Conservation (phyloP, 2,797 vertebrate genomes). For the Synaphobranchus kaupii region DNA sequence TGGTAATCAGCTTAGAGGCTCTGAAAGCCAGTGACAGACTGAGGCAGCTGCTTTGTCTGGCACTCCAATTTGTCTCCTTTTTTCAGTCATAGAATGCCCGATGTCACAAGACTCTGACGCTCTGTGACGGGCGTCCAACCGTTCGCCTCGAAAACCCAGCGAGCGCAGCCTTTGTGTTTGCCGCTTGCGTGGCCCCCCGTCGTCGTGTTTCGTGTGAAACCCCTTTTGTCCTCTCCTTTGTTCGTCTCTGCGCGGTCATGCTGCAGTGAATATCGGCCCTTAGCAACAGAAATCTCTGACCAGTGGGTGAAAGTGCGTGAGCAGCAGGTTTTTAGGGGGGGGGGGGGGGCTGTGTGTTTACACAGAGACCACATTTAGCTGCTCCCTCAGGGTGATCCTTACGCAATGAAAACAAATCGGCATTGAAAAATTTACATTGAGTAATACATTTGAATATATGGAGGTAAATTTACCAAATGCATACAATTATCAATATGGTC, state of each 20-base stretch:
- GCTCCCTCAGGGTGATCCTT: neutral
- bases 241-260: neutral
- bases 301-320: neutral
- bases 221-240: neutral
- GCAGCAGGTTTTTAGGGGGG: neutral
- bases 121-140: neutral
- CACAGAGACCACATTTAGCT: neutral
- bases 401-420: too few species aligned
- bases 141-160: neutral
- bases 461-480: too few species aligned
- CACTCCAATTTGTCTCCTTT: neutral
- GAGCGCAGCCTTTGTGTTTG: neutral
- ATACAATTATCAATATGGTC: too few species aligned
- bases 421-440: too few species aligned
- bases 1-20: constrained; percentile 3
- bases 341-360: neutral
- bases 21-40: neutral
- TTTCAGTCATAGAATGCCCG: neutral
- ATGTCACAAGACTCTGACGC: neutral
- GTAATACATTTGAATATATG: too few species aligned
- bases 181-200: neutral
- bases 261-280: neutral
- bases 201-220: neutral
- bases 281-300: neutral
- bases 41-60: constrained; percentile 11